A percentile compares a stretch with the other conserved stretches of the same genome.
Conservation (phyloP, 2,797 vertebrate species). For the Acipenser transmontanus region DNA sequence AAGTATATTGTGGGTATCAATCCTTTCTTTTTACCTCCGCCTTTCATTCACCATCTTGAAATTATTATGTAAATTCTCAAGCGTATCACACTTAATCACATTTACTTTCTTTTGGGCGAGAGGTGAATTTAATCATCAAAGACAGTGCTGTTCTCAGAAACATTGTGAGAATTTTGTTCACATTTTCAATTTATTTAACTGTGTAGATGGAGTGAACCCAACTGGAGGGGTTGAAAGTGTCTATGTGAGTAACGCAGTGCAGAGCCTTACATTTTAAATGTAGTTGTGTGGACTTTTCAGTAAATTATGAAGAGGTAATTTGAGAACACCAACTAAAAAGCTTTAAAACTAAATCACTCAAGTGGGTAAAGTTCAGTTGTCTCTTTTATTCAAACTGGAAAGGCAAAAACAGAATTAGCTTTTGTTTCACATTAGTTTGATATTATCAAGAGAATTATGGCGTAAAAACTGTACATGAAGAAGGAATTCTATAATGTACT, state of each 20-base stretch:
- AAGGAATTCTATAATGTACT: too few species aligned
- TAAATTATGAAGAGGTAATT: constrained; percentile 24
- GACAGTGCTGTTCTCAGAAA: neutral
- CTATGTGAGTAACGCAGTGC: neutral
- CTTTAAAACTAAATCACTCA: constrained; percentile 21
- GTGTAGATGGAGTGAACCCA: constrained; percentile 17
- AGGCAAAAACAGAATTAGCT: constrained; percentile 17
- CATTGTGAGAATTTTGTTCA: constrained; percentile 14
- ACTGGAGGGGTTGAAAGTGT: neutral
- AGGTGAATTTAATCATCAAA: constrained; percentile 36
- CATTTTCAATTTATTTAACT: constrained; percentile 28
- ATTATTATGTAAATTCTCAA: constrained; percentile 43
- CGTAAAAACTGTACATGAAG: too few species aligned
- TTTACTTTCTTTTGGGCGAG: constrained; percentile 36
- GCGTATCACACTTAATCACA: constrained; percentile 42
- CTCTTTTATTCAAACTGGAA: constrained; percentile 21
- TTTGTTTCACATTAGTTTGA: too few species aligned
- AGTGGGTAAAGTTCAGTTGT: constrained; percentile 17
- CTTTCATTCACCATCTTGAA: constrained; percentile 40
- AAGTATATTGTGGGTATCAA: constrained; percentile 38
- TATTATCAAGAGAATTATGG: too few species aligned
- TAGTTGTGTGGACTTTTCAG: constrained; percentile 9
- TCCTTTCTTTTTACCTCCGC: constrained; percentile 30
- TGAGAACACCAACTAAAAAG: constrained; percentile 25
- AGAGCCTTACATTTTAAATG: constrained; percentile 10